Conservation (phyloP, 2,113 vertebrate species). For the Pipa parva region DNA sequence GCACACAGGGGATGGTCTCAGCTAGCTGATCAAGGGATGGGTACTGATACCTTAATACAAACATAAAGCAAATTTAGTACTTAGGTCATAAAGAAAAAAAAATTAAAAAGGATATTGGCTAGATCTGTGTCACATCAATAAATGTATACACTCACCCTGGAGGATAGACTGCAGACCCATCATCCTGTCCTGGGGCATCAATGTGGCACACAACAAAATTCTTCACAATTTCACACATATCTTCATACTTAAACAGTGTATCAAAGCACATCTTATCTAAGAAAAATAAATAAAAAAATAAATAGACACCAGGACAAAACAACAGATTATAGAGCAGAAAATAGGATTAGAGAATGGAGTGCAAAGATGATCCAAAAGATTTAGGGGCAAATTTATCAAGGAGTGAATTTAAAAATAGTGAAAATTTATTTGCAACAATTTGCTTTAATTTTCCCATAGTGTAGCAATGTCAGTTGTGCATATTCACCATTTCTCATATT, state of each 20-base stretch:
- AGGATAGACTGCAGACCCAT: conserved; percentile 74
- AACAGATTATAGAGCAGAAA: background rate
- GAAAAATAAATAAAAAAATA: conserved; percentile 16
- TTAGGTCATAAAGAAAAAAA: background rate
- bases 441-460: too few species aligned
- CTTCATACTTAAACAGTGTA: conserved; percentile 77
- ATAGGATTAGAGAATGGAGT: background rate
- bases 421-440: too few species aligned
- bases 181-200: conserved; percentile 83
- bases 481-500: too few species aligned
- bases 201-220: conserved; percentile 84
- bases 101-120: background rate
- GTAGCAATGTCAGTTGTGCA: too few species aligned
- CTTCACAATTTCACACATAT: conserved; percentile 92
- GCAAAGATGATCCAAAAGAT: too few species aligned
- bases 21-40: conserved; percentile 81
- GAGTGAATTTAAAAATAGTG: too few species aligned
- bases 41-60: conserved; percentile 74
- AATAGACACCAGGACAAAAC: background rate
- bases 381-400: too few species aligned
- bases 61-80: background rate
- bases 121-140: too few species aligned
- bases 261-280: conserved; percentile 87
- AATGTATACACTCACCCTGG: conserved; percentile 66
- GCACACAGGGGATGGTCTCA: conserved; percentile 81